Evolutionary conservation across 2,797 vertebrate species (phyloP).

Genomic region (Micropoecilia bifurca): DNA sequence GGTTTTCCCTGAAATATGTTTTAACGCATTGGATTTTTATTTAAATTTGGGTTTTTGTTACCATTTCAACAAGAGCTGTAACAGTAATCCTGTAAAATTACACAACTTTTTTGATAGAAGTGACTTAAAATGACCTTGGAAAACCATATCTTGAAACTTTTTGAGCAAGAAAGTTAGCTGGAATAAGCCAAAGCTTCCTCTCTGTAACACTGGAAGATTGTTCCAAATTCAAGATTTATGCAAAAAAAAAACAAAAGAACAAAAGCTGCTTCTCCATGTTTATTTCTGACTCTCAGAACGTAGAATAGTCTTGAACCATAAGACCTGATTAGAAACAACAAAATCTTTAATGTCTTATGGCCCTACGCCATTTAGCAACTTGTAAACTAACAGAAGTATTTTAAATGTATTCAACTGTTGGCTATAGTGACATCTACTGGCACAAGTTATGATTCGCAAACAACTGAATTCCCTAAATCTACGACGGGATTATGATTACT

Average conservation of each 20-base stretch:
- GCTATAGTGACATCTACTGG: too few species aligned
- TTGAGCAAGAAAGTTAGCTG: neutral
- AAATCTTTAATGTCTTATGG: too few species aligned
- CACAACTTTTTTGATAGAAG: neutral
- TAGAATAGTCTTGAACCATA: too few species aligned
- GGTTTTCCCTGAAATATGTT: neutral
- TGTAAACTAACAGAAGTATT: too few species aligned
- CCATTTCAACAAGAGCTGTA: neutral
- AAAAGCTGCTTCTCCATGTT: neutral
- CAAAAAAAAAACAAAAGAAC: too few species aligned
- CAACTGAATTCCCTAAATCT: neutral
- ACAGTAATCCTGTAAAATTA: neutral
- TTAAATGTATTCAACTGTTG: too few species aligned
- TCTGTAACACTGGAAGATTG: too few species aligned
- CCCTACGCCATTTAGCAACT: too few species aligned
- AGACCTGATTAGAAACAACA: neutral
- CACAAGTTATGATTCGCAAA: neutral
- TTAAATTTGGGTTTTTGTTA: neutral
- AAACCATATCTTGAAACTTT: neutral
- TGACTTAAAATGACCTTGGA: neutral
- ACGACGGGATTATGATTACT: neutral
- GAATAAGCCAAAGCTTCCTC: neutral
- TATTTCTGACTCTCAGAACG: neutral
- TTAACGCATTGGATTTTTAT: neutral
- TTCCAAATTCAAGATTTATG: too few species aligned